Base-by-base conservation (phyloP, 2,113 vertebrate genomes). In the Mastomys coucha region DNA sequence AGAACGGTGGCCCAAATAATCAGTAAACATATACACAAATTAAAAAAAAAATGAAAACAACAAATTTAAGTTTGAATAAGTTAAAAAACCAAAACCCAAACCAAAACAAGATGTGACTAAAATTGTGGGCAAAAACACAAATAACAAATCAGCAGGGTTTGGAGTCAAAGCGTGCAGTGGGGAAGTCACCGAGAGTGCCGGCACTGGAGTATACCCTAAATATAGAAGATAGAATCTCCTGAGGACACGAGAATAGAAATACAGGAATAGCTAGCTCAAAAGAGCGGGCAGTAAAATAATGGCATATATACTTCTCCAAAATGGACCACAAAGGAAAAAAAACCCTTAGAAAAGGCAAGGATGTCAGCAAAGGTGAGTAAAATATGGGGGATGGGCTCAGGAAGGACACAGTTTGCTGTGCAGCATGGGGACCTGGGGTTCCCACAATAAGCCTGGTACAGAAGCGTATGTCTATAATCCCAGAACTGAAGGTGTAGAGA, bases 311-410 rank as follows among this genome's bases (percentile, higher is more conserved):
- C 82, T n/a, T 22, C 28, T 14, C 42, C n/a, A 75, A 77, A 85
- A 75, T 31, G 49, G 45, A 13, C 28, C 31, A 87, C 36, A 5
- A 78, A 87, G 28, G 11, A 77, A 51, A 17, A 51, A 17, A 39
- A 89, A 93, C 69, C 76, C 36, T 16, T 56, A 77, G 65, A 93
- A 93, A 95, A 65, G 65, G 53, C 42, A 84, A 91, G 85, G 2
- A 76, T n/a, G 9, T 93, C 87, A 28, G 42, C 53, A 93, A 91
- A 93, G 77, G 73, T 31, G 72, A 53, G 11, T 14, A 26, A 56
- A 92, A 94, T 49, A 4, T 28, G 12, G 65, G 65, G 45, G 49
- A 8, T 14, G 39, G 45, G 45, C 31, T 51, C 31, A 9, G 45
- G 19, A 22, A 36, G 10, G 42, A 70, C 31, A 84, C 58, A 2